Evolutionary conservation across 2,888 invertebrate species (phyloP), one percentile per base, ranked within the genome.

Genomic region (Drosophila colorata): DNA sequence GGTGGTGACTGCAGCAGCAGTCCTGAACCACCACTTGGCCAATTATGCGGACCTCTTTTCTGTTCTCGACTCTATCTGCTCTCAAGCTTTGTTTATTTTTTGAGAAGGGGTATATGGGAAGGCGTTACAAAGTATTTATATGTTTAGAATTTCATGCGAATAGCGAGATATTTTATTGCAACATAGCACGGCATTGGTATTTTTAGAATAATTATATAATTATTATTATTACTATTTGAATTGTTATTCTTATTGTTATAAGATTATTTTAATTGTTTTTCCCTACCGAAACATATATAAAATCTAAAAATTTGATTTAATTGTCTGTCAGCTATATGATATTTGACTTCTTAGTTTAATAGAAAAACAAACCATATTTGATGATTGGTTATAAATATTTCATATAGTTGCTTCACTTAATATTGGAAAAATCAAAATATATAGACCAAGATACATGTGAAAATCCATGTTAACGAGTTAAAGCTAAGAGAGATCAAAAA

Each of bases 21-120:
- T 18, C 59, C 53, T 57, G 13, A 55, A 49, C 79, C 31, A 11
- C 11, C 87, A 83, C 86, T 83, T 85, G 87, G 78, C 87, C 84
- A 85, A 85, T 85, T 88, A 85, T 76, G 69, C 46, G 40, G 46
- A 35, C 41, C 56, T 46, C 52, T 47, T 47, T 33, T 33, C 51
- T 53, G 43, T 44, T 46, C 35, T 38, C 40, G 37, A 64, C 33
- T 37, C 56, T 35, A 61, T 25, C 28, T 35, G 23, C 61, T 38
- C 37, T 37, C 51, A 25, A 41, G 63, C 41, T 25, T 41, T 56
- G 43, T 40, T n/a, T 8, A 9, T 38, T 1, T 7, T 8, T 4
- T 11, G 7, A 20, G 11, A 40, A n/a, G 5, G 59, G 69, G 66
- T 53, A 60, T 74, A 46, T 43, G n/a, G 14, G 14, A 35, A 16